phyloP scores from a whole-genome alignment of 30 jellyfish, hydroid and myxozoan species.

The Phacellophora camtschatica region DNA sequence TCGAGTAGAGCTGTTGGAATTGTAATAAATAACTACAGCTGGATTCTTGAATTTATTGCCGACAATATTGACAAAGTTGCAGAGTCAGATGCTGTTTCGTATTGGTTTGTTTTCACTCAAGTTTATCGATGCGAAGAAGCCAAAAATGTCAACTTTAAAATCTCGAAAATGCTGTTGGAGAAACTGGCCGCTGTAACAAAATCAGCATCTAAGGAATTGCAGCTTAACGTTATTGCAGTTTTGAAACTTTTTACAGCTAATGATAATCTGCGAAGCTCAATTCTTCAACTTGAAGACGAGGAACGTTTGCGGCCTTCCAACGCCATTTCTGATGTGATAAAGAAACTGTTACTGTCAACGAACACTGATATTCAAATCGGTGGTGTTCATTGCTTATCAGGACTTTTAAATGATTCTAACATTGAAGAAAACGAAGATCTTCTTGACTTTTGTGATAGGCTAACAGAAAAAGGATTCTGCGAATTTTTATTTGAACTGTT shows the following conservation, averaged over 20 bases:
- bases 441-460: not conserved
- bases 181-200: constrained; percentile 2
- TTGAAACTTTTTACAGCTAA: constrained; percentile 22
- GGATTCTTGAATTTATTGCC: constrained; percentile 46
- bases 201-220: constrained; percentile 31
- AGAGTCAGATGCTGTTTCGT: constrained; percentile 22
- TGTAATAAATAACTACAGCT: not conserved
- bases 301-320: constrained; percentile 12
- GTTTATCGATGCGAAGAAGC: constrained; percentile 31
- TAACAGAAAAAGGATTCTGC: constrained; percentile 73
- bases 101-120: constrained; percentile 52
- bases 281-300: constrained; percentile 43
- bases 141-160: not conserved
- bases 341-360: constrained; percentile 63
- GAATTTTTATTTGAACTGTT: constrained; percentile 77
- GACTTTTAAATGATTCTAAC: not conserved
- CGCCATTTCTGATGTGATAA: constrained; percentile 51
- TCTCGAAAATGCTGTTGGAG: constrained; percentile 11
- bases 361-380: constrained; percentile 26
- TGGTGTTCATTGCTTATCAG: constrained; percentile 57
- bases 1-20: constrained; percentile 4
- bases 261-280: not conserved
- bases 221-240: constrained; percentile 40
- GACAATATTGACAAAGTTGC: not conserved
- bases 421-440: not conserved